These are phyloP conservation scores for Leucopsar rothschildi DNA, from an alignment of 2,113 vertebrate species.

Conservation along the genomic window DNA sequence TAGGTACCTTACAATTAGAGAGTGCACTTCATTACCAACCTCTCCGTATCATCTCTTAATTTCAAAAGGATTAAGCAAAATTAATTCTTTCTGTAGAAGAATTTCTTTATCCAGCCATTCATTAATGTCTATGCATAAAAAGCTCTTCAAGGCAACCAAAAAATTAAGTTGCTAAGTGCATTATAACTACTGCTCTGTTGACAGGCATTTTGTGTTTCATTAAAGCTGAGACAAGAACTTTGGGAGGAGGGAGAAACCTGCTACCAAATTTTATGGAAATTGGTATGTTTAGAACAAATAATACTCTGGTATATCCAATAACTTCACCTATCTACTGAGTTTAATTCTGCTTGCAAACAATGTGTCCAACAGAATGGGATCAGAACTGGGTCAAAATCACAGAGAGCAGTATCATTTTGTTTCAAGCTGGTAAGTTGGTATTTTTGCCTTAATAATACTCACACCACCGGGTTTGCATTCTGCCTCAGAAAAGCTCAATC, in stretches of 20 bases:
- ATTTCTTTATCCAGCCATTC: conserved; percentile 50
- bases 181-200: conserved; percentile 15
- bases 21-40: conserved; percentile 62
- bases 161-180: conserved; percentile 56
- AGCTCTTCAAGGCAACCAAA: conserved; percentile 60
- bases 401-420: background rate
- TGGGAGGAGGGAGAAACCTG: background rate
- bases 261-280: background rate
- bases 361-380: background rate
- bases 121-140: conserved; percentile 49
- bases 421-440: background rate
- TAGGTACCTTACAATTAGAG: conserved; percentile 59
- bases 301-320: background rate
- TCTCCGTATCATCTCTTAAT: conserved; percentile 54
- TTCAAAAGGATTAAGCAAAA: conserved; percentile 69
- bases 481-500: background rate
- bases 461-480: background rate
- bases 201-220: conserved; percentile 25
- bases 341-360: background rate
- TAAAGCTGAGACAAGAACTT: conserved; percentile 11
- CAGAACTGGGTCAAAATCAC: background rate
- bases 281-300: background rate
- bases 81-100: conserved; percentile 54
- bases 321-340: background rate
- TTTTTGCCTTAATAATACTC: background rate